phyloP scores from a whole-genome alignment of 2,113 vertebrate species.

The Eclectus roratus region DNA sequence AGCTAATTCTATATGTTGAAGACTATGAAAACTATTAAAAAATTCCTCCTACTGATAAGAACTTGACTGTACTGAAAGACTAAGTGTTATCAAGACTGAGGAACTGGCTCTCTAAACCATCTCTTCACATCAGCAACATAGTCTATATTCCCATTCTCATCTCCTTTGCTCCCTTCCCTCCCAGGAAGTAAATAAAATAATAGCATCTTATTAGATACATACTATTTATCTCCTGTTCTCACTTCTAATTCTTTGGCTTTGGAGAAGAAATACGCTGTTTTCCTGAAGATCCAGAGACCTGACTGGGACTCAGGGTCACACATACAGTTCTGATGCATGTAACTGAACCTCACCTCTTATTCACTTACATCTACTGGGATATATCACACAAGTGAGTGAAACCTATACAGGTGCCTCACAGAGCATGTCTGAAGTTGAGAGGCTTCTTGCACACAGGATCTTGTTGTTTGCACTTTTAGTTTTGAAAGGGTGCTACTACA shows the following conservation, averaged over 20 bases:
- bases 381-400: not conserved
- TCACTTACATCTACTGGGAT: not conserved
- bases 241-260: not conserved
- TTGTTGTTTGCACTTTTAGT: not conserved
- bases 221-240: not conserved
- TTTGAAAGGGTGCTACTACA: not conserved
- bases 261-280: not conserved
- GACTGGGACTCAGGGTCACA: not conserved
- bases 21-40: not conserved
- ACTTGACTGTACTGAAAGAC: not conserved
- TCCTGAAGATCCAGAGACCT: not conserved
- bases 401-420: not conserved
- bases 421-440: not conserved
- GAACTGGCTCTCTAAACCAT: not conserved
- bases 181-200: not conserved
- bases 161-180: not conserved
- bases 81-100: not conserved
- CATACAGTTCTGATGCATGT: not conserved
- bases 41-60: not conserved
- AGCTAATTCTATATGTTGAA: not conserved
- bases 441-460: not conserved
- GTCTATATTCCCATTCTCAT: not conserved
- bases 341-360: not conserved
- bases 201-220: not conserved
- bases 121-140: not conserved